Evolutionary conservation across 2,888 invertebrate genomes (phyloP).

Genomic region (Deladenus siricidicola): DNA sequence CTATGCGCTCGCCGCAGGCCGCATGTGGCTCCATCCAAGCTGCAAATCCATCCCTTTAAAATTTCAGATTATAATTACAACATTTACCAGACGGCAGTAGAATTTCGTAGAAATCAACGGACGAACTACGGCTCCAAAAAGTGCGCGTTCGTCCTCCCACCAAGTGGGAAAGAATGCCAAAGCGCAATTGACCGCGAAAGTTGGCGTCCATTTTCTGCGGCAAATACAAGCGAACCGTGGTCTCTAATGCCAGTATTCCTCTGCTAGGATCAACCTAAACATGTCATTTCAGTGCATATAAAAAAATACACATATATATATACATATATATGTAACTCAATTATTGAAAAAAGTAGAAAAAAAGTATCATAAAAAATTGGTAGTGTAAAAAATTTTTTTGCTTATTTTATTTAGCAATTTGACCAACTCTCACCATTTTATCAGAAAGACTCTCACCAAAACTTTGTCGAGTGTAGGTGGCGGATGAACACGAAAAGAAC

Average conservation of each 20-base stretch:
- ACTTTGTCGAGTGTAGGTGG: conserved; percentile 4
- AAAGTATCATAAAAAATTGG: too few relatives aligned
- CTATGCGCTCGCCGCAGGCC: too few relatives aligned
- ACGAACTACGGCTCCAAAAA: conserved; percentile 17
- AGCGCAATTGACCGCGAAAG: not conserved
- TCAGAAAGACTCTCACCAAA: conserved; percentile 1
- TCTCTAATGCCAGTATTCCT: conserved; percentile 16
- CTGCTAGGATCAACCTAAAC: conserved; percentile 12
- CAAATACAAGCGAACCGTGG: conserved; percentile 2
- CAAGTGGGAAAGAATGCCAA: conserved; percentile 12
- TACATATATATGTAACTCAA: too few relatives aligned
- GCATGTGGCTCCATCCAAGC: conserved; percentile 23
- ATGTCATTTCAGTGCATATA: too few relatives aligned
- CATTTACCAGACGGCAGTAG: conserved; percentile 24
- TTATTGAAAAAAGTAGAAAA: too few relatives aligned
- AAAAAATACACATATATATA: too few relatives aligned
- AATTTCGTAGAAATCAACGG: conserved; percentile 19
- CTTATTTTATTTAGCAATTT: too few relatives aligned
- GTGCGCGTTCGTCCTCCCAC: conserved; percentile 14
- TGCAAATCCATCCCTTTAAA: not conserved
- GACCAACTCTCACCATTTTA: too few relatives aligned
- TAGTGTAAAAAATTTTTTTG: too few relatives aligned
- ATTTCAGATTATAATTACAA: not conserved
- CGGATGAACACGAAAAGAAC: conserved; percentile 7
- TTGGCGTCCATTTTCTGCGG: not conserved